phyloP scores from a whole-genome alignment of 2,113 vertebrate genomes.

The Coracopsis vasa region DNA sequence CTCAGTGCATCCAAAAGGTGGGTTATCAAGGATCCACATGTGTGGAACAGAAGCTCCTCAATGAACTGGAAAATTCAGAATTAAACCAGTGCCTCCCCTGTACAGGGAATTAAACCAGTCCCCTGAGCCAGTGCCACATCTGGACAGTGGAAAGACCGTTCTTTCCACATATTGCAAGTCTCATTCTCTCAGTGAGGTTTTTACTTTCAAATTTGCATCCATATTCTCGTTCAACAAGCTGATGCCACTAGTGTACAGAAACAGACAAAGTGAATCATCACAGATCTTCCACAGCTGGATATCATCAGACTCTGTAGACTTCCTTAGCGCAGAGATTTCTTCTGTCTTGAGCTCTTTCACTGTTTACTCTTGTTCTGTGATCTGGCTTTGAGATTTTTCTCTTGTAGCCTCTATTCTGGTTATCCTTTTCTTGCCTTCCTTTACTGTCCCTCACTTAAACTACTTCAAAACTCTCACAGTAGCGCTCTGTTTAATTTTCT shows the following conservation, averaged over 20 bases:
- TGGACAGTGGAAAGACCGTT: background rate
- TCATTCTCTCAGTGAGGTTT: background rate
- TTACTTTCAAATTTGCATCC: background rate
- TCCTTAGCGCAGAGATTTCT: background rate
- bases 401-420: background rate
- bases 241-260: background rate
- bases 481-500: background rate
- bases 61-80: slow-evolving; percentile 72
- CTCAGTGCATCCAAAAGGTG: slow-evolving; percentile 74
- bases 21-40: slow-evolving; percentile 73
- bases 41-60: slow-evolving; percentile 79
- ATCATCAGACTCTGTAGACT: background rate
- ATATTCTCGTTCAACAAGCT: background rate
- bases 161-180: background rate
- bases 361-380: background rate
- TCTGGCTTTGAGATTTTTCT: background rate
- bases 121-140: background rate
- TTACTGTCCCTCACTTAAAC: background rate
- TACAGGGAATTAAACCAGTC: slow-evolving; percentile 58
- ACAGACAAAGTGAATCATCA: background rate
- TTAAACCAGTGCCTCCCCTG: slow-evolving; percentile 62
- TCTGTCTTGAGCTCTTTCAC: background rate
- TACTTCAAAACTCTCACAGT: background rate
- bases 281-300: background rate
- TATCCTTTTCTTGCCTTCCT: background rate